Conservation (phyloP, 2,888 invertebrate species). For the Andricus quercusramuli region DNA sequence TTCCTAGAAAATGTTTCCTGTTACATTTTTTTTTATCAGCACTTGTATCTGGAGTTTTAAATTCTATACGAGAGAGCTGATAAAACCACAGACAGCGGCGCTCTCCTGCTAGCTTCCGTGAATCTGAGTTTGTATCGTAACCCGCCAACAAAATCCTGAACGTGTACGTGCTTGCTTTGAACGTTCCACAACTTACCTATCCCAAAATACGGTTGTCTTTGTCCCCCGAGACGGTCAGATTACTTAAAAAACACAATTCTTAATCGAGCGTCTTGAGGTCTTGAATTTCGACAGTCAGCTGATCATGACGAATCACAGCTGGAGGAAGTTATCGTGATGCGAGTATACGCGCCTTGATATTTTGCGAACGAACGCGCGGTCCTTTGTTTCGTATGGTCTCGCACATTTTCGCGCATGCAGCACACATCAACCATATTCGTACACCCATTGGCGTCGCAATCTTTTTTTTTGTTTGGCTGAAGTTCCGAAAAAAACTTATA, state of each 20-base stretch:
- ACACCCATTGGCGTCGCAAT: neutral
- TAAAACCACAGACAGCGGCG: neutral
- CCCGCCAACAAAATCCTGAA: conserved; percentile 10
- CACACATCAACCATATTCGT: conserved; percentile 24
- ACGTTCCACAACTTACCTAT: conserved; percentile 40
- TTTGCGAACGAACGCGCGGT: conserved; percentile 26
- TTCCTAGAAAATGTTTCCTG: neutral
- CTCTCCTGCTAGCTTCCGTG: conserved; percentile 6
- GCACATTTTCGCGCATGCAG: conserved; percentile 36
- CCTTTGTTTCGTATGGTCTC: conserved; percentile 42
- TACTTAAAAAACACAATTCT: neutral
- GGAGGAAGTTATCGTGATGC: conserved; percentile 60
- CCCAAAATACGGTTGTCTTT: conserved; percentile 37
- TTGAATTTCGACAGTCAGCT: conserved; percentile 60
- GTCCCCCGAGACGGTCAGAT: conserved; percentile 25
- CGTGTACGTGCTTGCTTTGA: conserved; percentile 28
- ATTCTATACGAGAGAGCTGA: conserved; percentile 13
- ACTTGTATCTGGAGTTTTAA: conserved; percentile 14
- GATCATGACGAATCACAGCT: conserved; percentile 59
- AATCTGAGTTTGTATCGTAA: conserved; percentile 17
- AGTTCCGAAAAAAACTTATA: too few relatives aligned
- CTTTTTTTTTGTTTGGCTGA: neutral
- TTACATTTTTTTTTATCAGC: conserved; percentile 19
- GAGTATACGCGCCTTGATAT: conserved; percentile 50
- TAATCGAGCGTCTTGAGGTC: conserved; percentile 50